A percentile compares a stretch with the other conserved stretches of the same genome.
Evolutionary conservation across 1,140 invertebrate species (phyloP).

Genomic region (Gonioctena quinquepunctata): DNA sequence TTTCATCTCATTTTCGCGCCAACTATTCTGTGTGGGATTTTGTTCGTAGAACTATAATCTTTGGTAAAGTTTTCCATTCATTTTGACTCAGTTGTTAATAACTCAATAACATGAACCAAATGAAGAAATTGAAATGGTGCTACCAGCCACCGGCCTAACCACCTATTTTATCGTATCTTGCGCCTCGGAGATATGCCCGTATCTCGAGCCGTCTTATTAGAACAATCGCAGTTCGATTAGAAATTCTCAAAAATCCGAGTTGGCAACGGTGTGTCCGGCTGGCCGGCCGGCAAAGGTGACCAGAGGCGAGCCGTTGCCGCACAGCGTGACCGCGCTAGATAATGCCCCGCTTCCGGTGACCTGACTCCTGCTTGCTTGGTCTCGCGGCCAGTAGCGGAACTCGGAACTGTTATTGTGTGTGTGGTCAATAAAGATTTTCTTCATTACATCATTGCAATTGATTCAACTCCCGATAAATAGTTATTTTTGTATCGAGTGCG

Average conservation of each 20-base stretch:
- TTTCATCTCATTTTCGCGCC: too few relatives aligned
- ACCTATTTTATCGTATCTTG: not conserved
- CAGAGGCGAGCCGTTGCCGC: conserved; percentile 4
- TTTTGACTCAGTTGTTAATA: too few relatives aligned
- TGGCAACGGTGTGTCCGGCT: not conserved
- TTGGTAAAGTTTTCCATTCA: too few relatives aligned
- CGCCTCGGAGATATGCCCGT: conserved; percentile 7
- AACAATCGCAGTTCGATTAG: conserved; percentile 13
- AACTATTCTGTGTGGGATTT: too few relatives aligned
- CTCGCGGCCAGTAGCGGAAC: not conserved
- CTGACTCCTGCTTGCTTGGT: not conserved
- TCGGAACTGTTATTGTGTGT: not conserved
- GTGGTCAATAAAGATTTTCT: not conserved
- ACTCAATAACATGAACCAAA: too few relatives aligned
- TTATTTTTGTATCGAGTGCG: not conserved
- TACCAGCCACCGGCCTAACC: not conserved
- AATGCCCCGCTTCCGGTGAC: conserved; percentile 20
- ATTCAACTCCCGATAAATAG: too few relatives aligned
- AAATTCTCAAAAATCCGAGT: not conserved
- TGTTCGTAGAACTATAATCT: too few relatives aligned
- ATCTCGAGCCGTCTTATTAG: conserved; percentile 13
- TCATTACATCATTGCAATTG: too few relatives aligned
- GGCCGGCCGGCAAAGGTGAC: conserved; percentile 1
- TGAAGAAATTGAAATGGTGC: too few relatives aligned
- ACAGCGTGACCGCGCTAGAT: conserved; percentile 16